Evolutionary conservation across 2,113 vertebrate genomes (phyloP), one percentile per base, ranked within the genome.

Genomic region (Alexandromys fortis): DNA sequence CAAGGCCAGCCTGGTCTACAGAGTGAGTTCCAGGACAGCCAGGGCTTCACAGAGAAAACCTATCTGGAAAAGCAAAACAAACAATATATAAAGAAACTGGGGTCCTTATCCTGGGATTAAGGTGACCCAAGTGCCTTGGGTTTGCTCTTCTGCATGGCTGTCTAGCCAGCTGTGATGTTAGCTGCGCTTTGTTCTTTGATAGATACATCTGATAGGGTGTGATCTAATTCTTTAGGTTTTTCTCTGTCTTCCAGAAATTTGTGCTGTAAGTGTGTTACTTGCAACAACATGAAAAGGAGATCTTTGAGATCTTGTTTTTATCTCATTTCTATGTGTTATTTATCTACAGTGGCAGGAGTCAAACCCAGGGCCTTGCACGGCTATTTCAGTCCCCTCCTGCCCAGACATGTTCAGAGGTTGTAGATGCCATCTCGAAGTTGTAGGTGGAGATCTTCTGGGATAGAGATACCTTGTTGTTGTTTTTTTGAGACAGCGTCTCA

Each of bases 221-320:
- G 47, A 75, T 78, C 96, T 91, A 90, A 90, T 38, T 49, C 78
- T 90, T 72, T 91, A 49, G 58, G 19, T 30, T 26, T 49, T 77
- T 75, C 30, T 92, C 35, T 47, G 35, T 47, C 0, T 94, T 89
- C 52, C 16, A 38, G 58, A 67, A 86, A 68, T 83, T 33, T 91
- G 38, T 93, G 55, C 68, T 87, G 0, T 75, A 55, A 72, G 33
- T 45, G 14, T 77, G 9, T 78, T 92, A 33, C 58, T 91, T 92
- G 75, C 65, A 85, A 72, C 86, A 86, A 86, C 55, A 90, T 2
- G 42, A 73, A 92, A 86, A 91, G 52, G 12, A 85, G 90, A 35
- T 58, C 42, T 28, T 67, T 78, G 19, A 49, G 42, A 65, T 38
- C 47, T 49, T 38, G 28, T 85, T 83, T 83, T 45, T 45, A 65